Evolutionary conservation across 2,888 invertebrate species (phyloP).

Genomic region (Ectemnius cavifrons): DNA sequence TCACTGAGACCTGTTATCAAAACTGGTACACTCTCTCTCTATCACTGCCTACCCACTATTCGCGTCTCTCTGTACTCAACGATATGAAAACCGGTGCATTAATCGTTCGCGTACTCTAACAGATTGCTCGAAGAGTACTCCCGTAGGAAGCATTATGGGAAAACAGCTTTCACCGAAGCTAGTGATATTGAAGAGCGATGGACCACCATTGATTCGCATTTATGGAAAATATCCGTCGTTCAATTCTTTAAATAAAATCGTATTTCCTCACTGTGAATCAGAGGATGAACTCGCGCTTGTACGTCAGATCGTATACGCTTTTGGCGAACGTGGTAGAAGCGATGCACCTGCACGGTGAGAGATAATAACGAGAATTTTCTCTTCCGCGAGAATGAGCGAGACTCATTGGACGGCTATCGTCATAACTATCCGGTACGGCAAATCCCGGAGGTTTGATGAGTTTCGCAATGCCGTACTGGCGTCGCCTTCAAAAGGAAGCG

Average conservation of each 20-base stretch:
- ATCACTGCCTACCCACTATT: conserved; percentile 21
- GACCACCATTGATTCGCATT: not conserved
- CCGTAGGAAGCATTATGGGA: not conserved
- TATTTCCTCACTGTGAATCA: conserved; percentile 42
- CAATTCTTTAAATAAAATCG: conserved; percentile 32
- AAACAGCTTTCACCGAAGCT: not conserved
- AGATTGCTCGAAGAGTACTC: no score
- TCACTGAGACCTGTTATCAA: conserved; percentile 59
- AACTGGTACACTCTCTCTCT: conserved; percentile 53
- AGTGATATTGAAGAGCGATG: not conserved
- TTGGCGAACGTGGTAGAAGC: conserved; percentile 41
- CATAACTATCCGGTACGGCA: conserved; percentile 28
- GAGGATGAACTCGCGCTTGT: conserved; percentile 12
- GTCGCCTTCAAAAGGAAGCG: conserved; percentile 42
- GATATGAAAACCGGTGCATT: no score
- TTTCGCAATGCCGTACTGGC: conserved; percentile 51
- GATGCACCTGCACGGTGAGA: conserved; percentile 51
- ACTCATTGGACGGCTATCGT: conserved; percentile 67
- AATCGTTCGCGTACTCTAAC: no score
- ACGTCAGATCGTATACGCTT: conserved; percentile 45
- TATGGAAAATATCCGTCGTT: not conserved
- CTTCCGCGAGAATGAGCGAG: conserved; percentile 70
- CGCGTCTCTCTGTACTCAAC: conserved; percentile 27
- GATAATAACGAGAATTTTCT: conserved; percentile 48
- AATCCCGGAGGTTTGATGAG: conserved; percentile 37